These are phyloP conservation scores for Aproaerema taeniolella DNA, from an alignment of 2,888 invertebrate genomes.

Conservation along the genomic window DNA sequence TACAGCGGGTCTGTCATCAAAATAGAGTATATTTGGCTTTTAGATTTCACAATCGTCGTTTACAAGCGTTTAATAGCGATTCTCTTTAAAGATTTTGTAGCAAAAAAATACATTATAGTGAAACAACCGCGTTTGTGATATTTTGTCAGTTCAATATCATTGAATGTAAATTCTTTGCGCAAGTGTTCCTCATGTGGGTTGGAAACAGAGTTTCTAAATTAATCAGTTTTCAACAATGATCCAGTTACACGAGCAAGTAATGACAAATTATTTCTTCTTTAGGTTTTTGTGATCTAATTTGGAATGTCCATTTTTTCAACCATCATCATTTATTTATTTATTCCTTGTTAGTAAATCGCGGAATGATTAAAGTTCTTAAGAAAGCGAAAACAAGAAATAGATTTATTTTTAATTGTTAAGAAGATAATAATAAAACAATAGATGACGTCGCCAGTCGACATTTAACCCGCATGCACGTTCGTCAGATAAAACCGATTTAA, in stretches of 20 bases:
- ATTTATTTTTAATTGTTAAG: neutral
- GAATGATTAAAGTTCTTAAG: too few species aligned
- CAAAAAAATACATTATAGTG: neutral
- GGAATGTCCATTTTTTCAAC: too few species aligned
- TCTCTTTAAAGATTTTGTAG: too few species aligned
- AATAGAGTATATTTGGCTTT: slow-evolving; percentile 11
- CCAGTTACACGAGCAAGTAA: neutral
- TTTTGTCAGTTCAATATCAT: slow-evolving; percentile 27
- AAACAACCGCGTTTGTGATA: too few species aligned
- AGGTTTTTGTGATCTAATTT: too few species aligned
- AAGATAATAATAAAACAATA: slow-evolving; percentile 23
- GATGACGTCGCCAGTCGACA: slow-evolving; percentile 32
- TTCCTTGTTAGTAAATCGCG: too few species aligned
- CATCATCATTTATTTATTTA: too few species aligned
- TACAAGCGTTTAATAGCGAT: slow-evolving; percentile 2
- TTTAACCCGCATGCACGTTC: slow-evolving; percentile 38
- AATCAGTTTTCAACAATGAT: neutral
- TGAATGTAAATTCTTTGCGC: slow-evolving; percentile 28
- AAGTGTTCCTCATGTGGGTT: slow-evolving; percentile 25
- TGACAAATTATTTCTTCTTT: neutral
- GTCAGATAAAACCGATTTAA: slow-evolving; percentile 31
- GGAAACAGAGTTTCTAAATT: slow-evolving; percentile 10
- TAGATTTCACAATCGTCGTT: slow-evolving; percentile 28
- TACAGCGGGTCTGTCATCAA: slow-evolving; percentile 15
- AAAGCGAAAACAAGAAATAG: neutral